Evolutionary conservation across 2,888 invertebrate genomes (phyloP).

Genomic region (Caenorhabditis zanzibari): DNA sequence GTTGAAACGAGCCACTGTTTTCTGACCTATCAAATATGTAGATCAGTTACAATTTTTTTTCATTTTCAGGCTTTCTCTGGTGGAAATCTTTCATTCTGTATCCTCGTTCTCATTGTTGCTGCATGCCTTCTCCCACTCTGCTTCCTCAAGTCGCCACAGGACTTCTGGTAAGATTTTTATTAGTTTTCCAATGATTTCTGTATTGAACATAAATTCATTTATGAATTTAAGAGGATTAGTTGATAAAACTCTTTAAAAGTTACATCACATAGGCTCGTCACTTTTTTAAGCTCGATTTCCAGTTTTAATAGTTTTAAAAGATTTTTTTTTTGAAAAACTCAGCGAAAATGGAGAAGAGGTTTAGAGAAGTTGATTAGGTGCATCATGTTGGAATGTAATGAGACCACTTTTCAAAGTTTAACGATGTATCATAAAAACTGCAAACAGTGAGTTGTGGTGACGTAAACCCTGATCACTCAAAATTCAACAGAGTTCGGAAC

Average conservation of each 20-base stretch:
- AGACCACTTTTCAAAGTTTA: conserved; percentile 26
- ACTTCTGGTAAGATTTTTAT: conserved; percentile 78
- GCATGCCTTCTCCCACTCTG: conserved; percentile 79
- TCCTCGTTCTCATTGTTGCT: conserved; percentile 79
- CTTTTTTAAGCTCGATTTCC: conserved; percentile 25
- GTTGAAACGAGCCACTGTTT: background rate
- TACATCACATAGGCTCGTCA: conserved; percentile 55
- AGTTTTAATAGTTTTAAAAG: conserved; percentile 25
- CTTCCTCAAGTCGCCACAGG: conserved; percentile 81
- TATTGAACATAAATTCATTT: background rate
- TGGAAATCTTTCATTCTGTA: conserved; percentile 76
- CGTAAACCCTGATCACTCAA: conserved; percentile 9
- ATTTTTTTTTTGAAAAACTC: conserved; percentile 1
- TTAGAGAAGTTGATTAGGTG: conserved; percentile 21
- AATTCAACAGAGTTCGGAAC: background rate
- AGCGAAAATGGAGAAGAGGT: background rate
- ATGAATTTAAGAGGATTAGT: conserved; percentile 42
- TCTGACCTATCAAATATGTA: conserved; percentile 8
- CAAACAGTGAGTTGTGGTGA: conserved; percentile 26
- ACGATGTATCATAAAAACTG: conserved; percentile 51
- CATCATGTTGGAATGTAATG: conserved; percentile 26
- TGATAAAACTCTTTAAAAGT: conserved; percentile 34
- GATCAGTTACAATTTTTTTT: background rate
- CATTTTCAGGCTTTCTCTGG: conserved; percentile 72
- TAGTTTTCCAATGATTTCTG: background rate